phyloP scores from a whole-genome alignment of 1,140 invertebrate species.

The Dendrolimus punctatus region DNA sequence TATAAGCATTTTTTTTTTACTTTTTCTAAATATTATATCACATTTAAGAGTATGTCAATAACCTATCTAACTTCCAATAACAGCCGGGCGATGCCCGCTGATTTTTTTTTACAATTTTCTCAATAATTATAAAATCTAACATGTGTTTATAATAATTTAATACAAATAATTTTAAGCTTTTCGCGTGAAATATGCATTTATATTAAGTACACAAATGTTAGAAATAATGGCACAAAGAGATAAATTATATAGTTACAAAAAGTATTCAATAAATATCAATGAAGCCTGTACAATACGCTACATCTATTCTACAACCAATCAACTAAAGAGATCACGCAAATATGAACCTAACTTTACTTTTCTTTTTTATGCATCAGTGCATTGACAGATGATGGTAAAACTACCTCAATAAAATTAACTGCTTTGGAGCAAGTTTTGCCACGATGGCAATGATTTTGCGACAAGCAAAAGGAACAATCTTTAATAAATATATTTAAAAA shows the following conservation, averaged over 20 bases:
- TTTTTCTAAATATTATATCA: conserved; percentile 61
- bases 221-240: conserved; percentile 29
- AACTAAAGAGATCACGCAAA: too few species aligned
- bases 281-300: conserved; percentile 14
- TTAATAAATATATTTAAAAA: too few species aligned
- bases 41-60: conserved; percentile 63
- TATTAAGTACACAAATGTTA: conserved; percentile 35
- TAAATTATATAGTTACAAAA: conserved; percentile 2
- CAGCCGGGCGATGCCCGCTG: conserved; percentile 21
- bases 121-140: conserved; percentile 38
- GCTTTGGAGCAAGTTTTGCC: too few species aligned
- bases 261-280: neutral
- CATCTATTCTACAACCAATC: neutral
- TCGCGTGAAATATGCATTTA: conserved; percentile 19
- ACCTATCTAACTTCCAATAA: conserved; percentile 29
- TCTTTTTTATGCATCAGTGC: neutral
- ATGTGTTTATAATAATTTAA: conserved; percentile 18
- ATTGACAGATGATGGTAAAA: neutral
- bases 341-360: neutral
- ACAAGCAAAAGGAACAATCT: too few species aligned
- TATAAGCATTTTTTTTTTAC: conserved; percentile 56
- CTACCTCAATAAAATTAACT: neutral
- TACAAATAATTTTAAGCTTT: conserved; percentile 24
- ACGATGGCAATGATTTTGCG: too few species aligned
- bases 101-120: conserved; percentile 44